Percentiles rank a stretch among this genome's conserved stretches.
Evolutionary conservation across 2,888 invertebrate species (phyloP).

Genomic region (Bombyx huttoni): DNA sequence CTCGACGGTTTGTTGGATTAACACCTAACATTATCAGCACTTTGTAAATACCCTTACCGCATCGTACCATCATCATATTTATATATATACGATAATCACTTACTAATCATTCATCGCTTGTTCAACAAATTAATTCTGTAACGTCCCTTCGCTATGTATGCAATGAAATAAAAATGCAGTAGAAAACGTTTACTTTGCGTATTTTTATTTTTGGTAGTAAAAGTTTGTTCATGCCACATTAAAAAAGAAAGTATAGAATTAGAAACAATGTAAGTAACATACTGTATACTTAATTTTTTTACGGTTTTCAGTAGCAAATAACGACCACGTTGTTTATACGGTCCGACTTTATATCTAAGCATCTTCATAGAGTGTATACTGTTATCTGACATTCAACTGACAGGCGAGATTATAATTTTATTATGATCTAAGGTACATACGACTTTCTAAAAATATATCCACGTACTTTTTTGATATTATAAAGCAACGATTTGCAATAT

Average conservation of each 20-base stretch:
- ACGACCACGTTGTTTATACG: background rate
- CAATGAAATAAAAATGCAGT: background rate
- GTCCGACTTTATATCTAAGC: background rate
- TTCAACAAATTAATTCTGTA: background rate
- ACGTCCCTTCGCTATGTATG: background rate
- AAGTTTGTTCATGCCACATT: background rate
- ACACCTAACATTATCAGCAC: constrained; percentile 31
- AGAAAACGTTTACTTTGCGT: constrained; percentile 2
- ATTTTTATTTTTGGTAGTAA: background rate
- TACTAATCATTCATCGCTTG: constrained; percentile 18
- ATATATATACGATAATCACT: constrained; percentile 13
- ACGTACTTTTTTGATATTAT: too few relatives aligned
- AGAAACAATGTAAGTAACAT: background rate
- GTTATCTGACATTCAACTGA: too few relatives aligned
- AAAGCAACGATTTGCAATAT: too few relatives aligned
- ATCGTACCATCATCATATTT: constrained; percentile 10
- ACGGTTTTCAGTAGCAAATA: background rate
- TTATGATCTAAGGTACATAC: too few relatives aligned
- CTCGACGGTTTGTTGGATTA: constrained; percentile 60
- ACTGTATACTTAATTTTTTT: background rate
- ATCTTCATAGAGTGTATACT: background rate
- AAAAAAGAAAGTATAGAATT: background rate
- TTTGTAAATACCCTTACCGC: constrained; percentile 22
- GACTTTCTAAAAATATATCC: too few relatives aligned
- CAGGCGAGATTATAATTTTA: too few relatives aligned